Percentiles rank a stretch among this genome's conserved stretches.
These are phyloP conservation scores for Pseudois nayaur DNA, from an alignment of 2,113 vertebrate genomes.

Conservation along the genomic window DNA sequence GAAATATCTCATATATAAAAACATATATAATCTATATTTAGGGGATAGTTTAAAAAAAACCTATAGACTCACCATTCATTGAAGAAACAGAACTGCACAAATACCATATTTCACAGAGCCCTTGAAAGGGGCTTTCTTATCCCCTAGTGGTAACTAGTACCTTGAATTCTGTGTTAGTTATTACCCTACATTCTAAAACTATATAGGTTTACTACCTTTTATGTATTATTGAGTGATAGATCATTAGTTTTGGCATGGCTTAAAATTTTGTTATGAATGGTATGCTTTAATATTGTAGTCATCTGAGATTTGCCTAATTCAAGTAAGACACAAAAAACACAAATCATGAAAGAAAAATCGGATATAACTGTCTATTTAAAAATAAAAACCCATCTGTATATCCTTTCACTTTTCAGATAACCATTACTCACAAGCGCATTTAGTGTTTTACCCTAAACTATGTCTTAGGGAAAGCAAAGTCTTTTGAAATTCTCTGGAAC, in stretches of 20 bases:
- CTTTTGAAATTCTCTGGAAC: not conserved
- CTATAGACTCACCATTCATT: not conserved
- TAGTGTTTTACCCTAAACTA: not conserved
- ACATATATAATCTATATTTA: not conserved
- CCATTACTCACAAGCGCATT: not conserved
- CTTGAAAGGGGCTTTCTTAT: not conserved
- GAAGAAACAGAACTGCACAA: not conserved
- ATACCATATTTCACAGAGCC: not conserved
- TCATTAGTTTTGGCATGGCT: not conserved
- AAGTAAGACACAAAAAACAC: not conserved
- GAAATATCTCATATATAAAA: not conserved
- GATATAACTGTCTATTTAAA: not conserved
- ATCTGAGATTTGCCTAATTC: not conserved
- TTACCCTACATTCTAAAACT: not conserved
- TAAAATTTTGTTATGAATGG: not conserved
- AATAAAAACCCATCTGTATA: not conserved
- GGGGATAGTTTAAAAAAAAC: not conserved
- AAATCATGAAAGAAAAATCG: not conserved
- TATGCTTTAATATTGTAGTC: not conserved
- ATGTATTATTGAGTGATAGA: not conserved
- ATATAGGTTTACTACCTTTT: not conserved
- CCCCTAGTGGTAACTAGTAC: not conserved
- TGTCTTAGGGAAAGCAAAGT: not conserved
- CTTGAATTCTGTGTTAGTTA: not conserved
- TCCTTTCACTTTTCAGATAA: not conserved